Conservation (phyloP, 2,888 invertebrate genomes). For the Calephelis perditalis region DNA sequence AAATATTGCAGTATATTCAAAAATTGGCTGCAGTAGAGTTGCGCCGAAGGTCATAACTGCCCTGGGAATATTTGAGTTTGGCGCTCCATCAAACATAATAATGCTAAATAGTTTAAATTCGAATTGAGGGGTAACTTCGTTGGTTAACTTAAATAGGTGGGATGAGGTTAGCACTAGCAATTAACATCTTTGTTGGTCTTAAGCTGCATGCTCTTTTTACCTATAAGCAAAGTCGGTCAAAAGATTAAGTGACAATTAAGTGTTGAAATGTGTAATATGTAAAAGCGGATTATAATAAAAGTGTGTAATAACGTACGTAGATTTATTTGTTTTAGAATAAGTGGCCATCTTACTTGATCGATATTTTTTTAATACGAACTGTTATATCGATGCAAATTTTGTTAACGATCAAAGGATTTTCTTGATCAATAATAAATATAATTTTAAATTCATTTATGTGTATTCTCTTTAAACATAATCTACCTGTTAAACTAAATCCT, state of each 20-base stretch:
- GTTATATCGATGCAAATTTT: constrained; percentile 31
- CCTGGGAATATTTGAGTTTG: too few species aligned
- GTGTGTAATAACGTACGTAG: constrained; percentile 12
- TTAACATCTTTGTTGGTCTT: too few species aligned
- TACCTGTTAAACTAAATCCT: too few species aligned
- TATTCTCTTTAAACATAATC: neutral
- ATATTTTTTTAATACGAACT: constrained; percentile 34
- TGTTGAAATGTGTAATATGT: constrained; percentile 14
- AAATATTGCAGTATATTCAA: too few species aligned
- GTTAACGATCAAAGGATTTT: constrained; percentile 27
- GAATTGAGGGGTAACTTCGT: too few species aligned
- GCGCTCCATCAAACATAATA: too few species aligned
- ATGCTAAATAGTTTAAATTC: too few species aligned
- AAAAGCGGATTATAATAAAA: constrained; percentile 15
- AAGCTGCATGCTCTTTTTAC: too few species aligned
- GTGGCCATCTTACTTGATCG: constrained; percentile 32
- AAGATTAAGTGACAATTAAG: constrained; percentile 5
- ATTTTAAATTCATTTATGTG: constrained; percentile 3
- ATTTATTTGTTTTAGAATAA: constrained; percentile 32
- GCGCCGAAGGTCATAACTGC: too few species aligned
- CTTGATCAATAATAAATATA: constrained; percentile 29
- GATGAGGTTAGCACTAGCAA: too few species aligned
- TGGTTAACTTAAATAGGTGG: too few species aligned
- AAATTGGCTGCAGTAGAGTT: too few species aligned
- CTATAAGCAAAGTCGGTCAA: neutral